Conservation (phyloP, 2,888 invertebrate species). For the Nineta flava region DNA sequence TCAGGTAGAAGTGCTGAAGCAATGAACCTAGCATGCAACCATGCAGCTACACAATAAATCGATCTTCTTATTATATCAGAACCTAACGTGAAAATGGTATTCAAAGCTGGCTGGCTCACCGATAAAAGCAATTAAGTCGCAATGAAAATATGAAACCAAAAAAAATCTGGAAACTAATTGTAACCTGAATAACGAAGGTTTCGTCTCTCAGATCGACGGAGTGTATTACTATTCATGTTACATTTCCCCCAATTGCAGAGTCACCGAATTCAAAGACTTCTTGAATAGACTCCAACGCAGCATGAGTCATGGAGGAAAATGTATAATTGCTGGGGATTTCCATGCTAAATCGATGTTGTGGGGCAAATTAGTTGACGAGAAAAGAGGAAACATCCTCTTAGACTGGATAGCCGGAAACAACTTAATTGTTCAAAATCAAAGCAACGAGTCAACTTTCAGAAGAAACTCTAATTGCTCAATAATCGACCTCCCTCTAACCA, state of each 20-base stretch:
- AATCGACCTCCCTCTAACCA: too few relatives aligned
- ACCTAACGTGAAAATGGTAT: background rate
- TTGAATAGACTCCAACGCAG: too few relatives aligned
- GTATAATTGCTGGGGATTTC: background rate
- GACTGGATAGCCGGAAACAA: background rate
- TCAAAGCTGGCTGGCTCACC: background rate
- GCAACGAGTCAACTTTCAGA: background rate
- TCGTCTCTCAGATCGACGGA: too few relatives aligned
- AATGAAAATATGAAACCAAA: background rate
- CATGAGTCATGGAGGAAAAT: too few relatives aligned
- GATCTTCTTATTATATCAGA: background rate
- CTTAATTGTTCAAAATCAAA: background rate
- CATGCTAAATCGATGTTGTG: background rate
- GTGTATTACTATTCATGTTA: too few relatives aligned
- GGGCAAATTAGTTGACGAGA: background rate
- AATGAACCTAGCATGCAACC: background rate
- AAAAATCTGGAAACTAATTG: background rate
- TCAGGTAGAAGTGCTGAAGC: background rate
- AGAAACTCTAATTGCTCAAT: too few relatives aligned
- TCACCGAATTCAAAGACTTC: too few relatives aligned
- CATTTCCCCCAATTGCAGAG: too few relatives aligned
- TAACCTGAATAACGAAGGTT: too few relatives aligned
- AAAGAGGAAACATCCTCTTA: background rate
- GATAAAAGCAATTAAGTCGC: background rate
- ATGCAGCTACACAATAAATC: background rate